Percentiles rank a stretch among this genome's conserved stretches.
Conservation (phyloP, 2,888 invertebrate genomes). For the Nomada fucata region DNA sequence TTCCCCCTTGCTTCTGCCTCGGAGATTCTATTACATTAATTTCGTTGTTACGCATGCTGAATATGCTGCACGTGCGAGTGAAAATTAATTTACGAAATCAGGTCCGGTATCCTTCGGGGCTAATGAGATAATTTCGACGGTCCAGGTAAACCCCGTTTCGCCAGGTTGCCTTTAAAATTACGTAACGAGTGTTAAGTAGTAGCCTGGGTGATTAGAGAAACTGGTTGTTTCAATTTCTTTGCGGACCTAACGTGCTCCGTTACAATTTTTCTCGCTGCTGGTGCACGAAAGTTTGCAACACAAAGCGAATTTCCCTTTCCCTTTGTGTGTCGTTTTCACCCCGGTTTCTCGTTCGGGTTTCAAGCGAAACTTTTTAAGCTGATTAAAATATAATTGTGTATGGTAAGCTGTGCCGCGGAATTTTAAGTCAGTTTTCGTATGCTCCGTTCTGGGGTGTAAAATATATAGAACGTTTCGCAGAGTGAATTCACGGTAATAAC, state of each 20-base stretch:
- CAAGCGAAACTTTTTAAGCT: background rate
- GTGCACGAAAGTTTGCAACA: background rate
- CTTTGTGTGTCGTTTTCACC: too few species aligned
- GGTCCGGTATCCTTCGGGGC: background rate
- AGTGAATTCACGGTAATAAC: too few species aligned
- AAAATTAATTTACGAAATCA: conserved; percentile 20
- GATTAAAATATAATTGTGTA: conserved; percentile 1
- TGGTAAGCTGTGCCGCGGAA: background rate
- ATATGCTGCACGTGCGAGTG: background rate
- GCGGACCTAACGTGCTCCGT: background rate
- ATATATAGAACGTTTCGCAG: too few species aligned
- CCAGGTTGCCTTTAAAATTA: background rate
- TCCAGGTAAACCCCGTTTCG: background rate
- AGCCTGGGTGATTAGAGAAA: background rate
- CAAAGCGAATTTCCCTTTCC: too few species aligned
- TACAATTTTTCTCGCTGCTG: background rate
- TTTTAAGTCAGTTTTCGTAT: background rate
- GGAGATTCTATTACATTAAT: background rate
- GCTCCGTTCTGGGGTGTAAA: background rate
- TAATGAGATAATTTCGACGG: conserved; percentile 16
- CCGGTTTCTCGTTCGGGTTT: too few species aligned
- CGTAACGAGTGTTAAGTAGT: background rate
- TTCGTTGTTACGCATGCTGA: background rate
- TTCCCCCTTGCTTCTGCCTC: background rate
- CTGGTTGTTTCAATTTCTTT: background rate